Evolutionary conservation across 2,797 vertebrate species (phyloP), one percentile per base, ranked within the genome.

Genomic region (Pipistrellus kuhlii): DNA sequence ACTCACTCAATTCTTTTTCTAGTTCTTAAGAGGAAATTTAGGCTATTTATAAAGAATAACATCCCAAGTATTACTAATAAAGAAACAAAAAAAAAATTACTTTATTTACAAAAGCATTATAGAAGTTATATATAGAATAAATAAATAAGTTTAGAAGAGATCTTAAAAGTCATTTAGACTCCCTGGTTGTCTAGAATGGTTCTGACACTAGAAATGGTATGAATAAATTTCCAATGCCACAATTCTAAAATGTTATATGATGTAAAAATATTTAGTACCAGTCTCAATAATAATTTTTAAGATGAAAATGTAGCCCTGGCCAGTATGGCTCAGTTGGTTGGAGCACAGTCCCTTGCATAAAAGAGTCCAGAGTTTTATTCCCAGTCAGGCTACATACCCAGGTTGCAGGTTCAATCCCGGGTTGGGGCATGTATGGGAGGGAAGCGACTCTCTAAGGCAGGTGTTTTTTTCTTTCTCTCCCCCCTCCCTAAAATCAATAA

Each of bases 21-120:
- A 92, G 8, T 90, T 84, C 35, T 92, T 68, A 91, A 21, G 20
- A 62, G 46, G 44, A 94, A 95, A 93, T 85, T 87, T 82, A 95
- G 48, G n/a, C 17, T 78, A 77, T 21, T 51, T 20, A 23, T 41
- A 85, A 85, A 72, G n/a, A 85, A 90, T 83, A 91, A 89, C 21
- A 76, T 90, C 68, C 46, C 10, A 92, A 73, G n/a, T 72, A 94
- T 41, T 82, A 88, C 21, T 90, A 85, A 8, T 62, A 68, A 92
- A 93, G 51, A 93, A 71, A 85, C 75, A 21, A 93, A 14, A 59
- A 14, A 59, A 89, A 93, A 89, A 84, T 73, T 5, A 90, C 6
- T 80, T 97, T 96, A 44, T 88, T 46, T 87, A 92, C 83, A 93
- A 93, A 94, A 77, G 38, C 44, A 44, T 71, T 92, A 77, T 0